phyloP scores from a whole-genome alignment of 2,888 invertebrate genomes.

The Phaedon cochleariae region DNA sequence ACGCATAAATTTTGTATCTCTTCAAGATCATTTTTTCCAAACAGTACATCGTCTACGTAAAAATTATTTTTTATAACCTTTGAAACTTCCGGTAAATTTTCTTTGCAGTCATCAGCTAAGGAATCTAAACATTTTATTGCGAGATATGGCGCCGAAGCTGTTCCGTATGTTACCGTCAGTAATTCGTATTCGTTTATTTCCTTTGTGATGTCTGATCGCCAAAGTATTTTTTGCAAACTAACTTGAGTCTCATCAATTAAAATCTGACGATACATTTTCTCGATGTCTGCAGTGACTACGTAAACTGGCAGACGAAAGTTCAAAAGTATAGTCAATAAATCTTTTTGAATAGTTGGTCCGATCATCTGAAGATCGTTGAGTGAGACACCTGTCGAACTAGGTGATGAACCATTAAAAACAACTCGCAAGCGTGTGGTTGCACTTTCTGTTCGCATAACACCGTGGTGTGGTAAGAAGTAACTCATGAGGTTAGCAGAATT shows the following conservation, averaged over 20 bases:
- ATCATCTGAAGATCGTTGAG: constrained; percentile 30
- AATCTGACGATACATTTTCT: constrained; percentile 33
- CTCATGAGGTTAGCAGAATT: not conserved
- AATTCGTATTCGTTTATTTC: constrained; percentile 23
- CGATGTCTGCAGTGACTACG: constrained; percentile 30
- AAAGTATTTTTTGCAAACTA: constrained; percentile 25
- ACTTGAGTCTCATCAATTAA: constrained; percentile 7
- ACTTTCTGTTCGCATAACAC: constrained; percentile 21
- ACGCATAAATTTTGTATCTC: constrained; percentile 2
- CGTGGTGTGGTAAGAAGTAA: constrained; percentile 37
- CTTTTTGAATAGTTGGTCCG: constrained; percentile 33
- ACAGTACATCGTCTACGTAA: constrained; percentile 40
- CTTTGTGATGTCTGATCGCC: constrained; percentile 28
- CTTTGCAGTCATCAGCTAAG: constrained; percentile 9
- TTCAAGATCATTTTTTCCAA: constrained; percentile 20
- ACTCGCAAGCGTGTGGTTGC: constrained; percentile 31
- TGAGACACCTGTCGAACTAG: constrained; percentile 28
- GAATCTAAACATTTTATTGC: constrained; percentile 18
- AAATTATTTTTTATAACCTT: constrained; percentile 28
- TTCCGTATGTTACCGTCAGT: constrained; percentile 37
- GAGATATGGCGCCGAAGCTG: constrained; percentile 22
- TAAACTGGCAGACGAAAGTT: constrained; percentile 16
- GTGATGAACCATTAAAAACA: constrained; percentile 36
- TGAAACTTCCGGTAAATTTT: not conserved
- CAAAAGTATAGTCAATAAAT: constrained; percentile 31